Evolutionary conservation across 2,797 vertebrate genomes (phyloP).

Genomic region (Pipistrellus nathusii): DNA sequence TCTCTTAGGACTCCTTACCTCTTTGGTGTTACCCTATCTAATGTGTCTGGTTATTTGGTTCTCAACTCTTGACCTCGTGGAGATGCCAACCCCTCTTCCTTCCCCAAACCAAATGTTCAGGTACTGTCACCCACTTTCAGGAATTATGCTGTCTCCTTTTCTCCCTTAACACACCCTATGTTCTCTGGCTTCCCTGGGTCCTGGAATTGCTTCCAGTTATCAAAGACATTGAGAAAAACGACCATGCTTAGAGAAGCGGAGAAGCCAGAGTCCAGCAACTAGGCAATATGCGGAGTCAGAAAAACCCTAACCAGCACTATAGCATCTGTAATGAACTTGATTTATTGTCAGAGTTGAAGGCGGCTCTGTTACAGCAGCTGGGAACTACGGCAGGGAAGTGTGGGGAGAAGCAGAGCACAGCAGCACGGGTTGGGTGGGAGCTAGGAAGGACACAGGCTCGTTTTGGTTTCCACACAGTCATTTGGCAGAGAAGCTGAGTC

Average conservation of each 20-base stretch:
- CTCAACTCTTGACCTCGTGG: not conserved
- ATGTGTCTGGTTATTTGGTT: not conserved
- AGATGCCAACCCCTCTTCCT: not conserved
- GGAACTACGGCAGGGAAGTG: constrained; percentile 79
- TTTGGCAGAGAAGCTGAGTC: constrained; percentile 66
- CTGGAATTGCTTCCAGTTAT: constrained; percentile 19
- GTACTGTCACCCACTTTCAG: constrained; percentile 13
- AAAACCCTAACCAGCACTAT: constrained; percentile 63
- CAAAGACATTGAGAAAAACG: constrained; percentile 29
- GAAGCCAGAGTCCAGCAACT: constrained; percentile 45
- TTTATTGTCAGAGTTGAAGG: constrained; percentile 89
- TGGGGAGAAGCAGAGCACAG: constrained; percentile 75
- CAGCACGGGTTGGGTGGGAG: constrained; percentile 35
- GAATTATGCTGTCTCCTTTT: constrained; percentile 43
- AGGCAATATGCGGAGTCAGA: constrained; percentile 41
- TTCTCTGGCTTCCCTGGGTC: constrained; percentile 20
- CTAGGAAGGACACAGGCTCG: constrained; percentile 64
- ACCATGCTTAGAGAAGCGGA: constrained; percentile 32
- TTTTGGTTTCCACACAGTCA: constrained; percentile 67
- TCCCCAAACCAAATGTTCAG: constrained; percentile 10
- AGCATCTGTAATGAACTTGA: constrained; percentile 84
- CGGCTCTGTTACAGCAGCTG: constrained; percentile 87
- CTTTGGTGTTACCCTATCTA: not conserved
- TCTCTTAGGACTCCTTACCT: not conserved
- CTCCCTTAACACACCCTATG: not conserved